phyloP scores from a whole-genome alignment of 2,888 invertebrate species.

The Bruchidius siliquastri region DNA sequence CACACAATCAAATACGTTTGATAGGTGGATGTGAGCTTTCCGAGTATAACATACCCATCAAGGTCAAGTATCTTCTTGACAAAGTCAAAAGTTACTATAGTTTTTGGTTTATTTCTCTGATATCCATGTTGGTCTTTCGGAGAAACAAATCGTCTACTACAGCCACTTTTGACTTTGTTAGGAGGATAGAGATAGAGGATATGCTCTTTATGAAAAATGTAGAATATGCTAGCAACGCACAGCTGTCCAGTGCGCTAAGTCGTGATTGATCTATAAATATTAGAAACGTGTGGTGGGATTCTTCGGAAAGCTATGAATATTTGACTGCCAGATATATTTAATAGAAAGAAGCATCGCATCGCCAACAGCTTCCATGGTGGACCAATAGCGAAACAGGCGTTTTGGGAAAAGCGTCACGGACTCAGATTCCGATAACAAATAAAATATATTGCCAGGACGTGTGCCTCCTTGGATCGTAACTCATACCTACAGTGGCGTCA shows the following conservation, averaged over 20 bases:
- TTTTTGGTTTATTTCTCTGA: no score
- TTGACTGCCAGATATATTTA: slow-evolving; percentile 39
- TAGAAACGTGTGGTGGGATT: background rate
- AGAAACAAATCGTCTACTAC: no score
- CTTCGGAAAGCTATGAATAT: slow-evolving; percentile 15
- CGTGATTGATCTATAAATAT: background rate
- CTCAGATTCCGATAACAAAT: slow-evolving; percentile 48
- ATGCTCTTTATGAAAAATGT: no score
- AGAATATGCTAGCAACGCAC: no score
- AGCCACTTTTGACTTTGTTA: no score
- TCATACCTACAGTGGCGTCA: slow-evolving; percentile 35
- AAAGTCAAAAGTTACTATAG: no score
- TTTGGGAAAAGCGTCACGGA: slow-evolving; percentile 48
- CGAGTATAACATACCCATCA: no score
- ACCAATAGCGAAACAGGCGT: background rate
- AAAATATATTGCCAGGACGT: slow-evolving; percentile 47
- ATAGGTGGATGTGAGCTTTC: no score
- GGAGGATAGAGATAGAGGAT: no score
- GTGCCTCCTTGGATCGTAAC: slow-evolving; percentile 44
- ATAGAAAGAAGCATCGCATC: slow-evolving; percentile 39
- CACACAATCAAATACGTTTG: no score
- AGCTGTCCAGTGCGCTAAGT: background rate
- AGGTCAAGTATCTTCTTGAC: no score
- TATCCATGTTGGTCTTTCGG: no score
- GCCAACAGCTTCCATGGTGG: slow-evolving; percentile 32